These are phyloP conservation scores for Venustoraphidia nigricollis DNA, from an alignment of 2,888 invertebrate genomes.

Conservation along the genomic window DNA sequence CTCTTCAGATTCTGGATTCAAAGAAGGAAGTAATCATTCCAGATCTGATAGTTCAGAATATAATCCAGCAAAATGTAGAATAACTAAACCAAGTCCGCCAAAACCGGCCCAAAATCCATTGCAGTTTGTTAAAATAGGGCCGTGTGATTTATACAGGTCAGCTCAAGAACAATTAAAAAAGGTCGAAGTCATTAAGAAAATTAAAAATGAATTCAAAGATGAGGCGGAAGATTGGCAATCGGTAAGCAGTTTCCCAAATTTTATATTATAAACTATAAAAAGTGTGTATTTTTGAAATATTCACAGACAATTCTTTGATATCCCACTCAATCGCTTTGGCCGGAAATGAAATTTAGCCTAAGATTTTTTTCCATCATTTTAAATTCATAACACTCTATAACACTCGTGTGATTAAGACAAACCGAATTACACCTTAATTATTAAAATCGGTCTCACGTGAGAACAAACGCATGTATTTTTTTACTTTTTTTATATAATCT, in stretches of 20 bases:
- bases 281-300: neutral
- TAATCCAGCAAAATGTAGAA: constrained; percentile 32
- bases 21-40: too few species aligned
- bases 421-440: too few species aligned
- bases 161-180: constrained; percentile 74
- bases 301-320: neutral
- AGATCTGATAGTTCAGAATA: constrained; percentile 23
- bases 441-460: too few species aligned
- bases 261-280: neutral
- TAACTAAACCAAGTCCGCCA: constrained; percentile 58
- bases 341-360: too few species aligned
- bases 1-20: too few species aligned
- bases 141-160: constrained; percentile 71
- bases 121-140: constrained; percentile 78
- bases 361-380: too few species aligned
- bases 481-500: too few species aligned
- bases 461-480: neutral
- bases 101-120: constrained; percentile 77
- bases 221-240: constrained; percentile 87
- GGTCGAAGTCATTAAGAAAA: constrained; percentile 71
- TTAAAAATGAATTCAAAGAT: constrained; percentile 59
- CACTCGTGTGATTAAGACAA: too few species aligned
- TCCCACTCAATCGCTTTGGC: too few species aligned
- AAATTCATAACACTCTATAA: too few species aligned
- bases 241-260: constrained; percentile 39